A percentile compares a stretch with the other conserved stretches of the same genome.
phyloP scores from a whole-genome alignment of 2,797 vertebrate genomes.

The Threskiornis aethiopicus region DNA sequence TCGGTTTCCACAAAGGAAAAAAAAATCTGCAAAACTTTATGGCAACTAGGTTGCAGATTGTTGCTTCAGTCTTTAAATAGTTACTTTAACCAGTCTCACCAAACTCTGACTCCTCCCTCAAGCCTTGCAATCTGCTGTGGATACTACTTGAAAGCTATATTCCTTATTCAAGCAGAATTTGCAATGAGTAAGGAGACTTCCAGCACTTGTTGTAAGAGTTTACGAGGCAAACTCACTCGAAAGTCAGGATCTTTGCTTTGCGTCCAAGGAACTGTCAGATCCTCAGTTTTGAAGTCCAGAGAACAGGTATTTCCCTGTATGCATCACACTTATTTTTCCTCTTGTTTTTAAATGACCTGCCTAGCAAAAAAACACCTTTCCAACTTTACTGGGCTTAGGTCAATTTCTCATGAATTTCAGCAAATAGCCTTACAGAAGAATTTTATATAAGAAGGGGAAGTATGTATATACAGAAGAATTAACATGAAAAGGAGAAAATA shows the following conservation, averaged over 20 bases:
- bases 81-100: neutral
- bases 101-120: neutral
- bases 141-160: neutral
- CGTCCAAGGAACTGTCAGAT: neutral
- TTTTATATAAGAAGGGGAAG: neutral
- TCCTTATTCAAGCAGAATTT: neutral
- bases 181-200: neutral
- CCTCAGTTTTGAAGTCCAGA: neutral
- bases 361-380: neutral
- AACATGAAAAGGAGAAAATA: neutral
- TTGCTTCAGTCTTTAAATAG: neutral
- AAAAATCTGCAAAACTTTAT: neutral
- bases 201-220: neutral
- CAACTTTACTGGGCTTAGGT: neutral
- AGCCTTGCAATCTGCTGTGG: neutral
- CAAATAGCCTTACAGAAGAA: neutral
- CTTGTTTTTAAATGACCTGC: neutral
- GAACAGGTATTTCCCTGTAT: neutral
- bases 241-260: neutral
- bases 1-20: neutral
- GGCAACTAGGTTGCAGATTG: neutral
- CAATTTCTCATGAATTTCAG: neutral
- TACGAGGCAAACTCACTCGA: neutral
- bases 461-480: neutral
- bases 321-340: neutral